Percentiles rank a stretch among this genome's conserved stretches.
phyloP scores from a whole-genome alignment of 2,888 invertebrate genomes.

The Tipula vernalis region DNA sequence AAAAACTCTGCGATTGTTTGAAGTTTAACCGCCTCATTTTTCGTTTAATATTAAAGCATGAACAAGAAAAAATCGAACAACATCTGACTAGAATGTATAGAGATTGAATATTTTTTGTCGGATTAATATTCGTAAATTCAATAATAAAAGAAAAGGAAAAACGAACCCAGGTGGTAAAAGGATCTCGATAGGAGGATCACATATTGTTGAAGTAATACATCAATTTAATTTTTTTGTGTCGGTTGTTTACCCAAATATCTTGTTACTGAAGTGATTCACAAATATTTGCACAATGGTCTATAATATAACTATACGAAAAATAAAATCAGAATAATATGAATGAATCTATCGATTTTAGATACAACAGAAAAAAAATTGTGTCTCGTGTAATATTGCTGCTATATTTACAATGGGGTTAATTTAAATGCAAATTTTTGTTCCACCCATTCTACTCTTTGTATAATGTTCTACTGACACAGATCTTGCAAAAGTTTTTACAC shows the following conservation, averaged over 20 bases:
- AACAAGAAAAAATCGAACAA: not conserved
- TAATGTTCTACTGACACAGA: not conserved
- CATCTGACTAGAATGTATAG: not conserved
- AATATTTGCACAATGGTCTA: not conserved
- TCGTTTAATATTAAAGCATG: not conserved
- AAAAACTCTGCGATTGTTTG: not conserved
- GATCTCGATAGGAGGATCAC: not conserved
- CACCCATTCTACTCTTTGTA: not conserved
- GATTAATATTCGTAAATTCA: not conserved
- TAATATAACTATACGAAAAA: not conserved
- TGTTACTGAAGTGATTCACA: not conserved
- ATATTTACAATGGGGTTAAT: not conserved
- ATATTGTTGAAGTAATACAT: not conserved
- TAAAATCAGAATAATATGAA: not conserved
- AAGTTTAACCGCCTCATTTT: not conserved
- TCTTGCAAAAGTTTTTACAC: not conserved
- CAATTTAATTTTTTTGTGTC: not conserved
- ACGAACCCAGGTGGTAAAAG: not conserved
- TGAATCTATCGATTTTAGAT: not conserved
- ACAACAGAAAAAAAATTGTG: not conserved
- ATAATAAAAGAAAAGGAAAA: not conserved
- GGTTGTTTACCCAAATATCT: not conserved
- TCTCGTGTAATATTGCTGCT: not conserved
- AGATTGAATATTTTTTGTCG: not conserved
- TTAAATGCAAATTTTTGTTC: not conserved